Base-by-base conservation (phyloP, 2,113 vertebrate genomes). In the Anolis sagrei region DNA sequence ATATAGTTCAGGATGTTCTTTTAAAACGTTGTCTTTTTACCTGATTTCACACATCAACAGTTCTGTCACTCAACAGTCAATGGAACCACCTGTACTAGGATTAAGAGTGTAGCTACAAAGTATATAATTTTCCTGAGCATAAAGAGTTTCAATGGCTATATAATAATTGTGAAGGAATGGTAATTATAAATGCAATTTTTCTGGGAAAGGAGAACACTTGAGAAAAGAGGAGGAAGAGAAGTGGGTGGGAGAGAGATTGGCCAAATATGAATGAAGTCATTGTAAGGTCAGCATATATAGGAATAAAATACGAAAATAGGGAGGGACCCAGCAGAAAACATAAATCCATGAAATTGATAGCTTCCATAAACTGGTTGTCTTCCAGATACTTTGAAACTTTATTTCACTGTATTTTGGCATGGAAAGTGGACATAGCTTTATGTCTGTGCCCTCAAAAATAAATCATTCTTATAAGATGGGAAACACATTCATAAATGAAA, bases 1-100 rank as follows among this genome's bases (percentile, higher is more conserved):
- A 68, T 77, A 84, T 34, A 89, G 90, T 79, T 25, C 18, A 51
- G n/a, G 82, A 88, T 61, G 16, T 29, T 49, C 27, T 32, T 87
- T 88, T 76, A 1, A 93, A 78, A 83, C 82, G 85, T 34, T 27
- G 7, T 54, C 48, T 82, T 36, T 21, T 48, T 68, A 77, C 48
- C 84, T 34, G 76, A 83, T 88, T 92, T 91, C 72, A 79, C 62
- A 77, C 0, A 25, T 27, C n/a, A 27, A 34, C 23, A 74, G 32
- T 27, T 66, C 25, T 2, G 2, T 7, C 14, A 19, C 21, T 34
- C 19, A 36, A 7, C 36, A 34, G 44, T 5, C 44, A n/a, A 27
- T 16, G 49, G 49, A 58, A 25, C 11, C 7, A 29, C 62, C n/a
- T 74, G 36, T 44, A 44, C 39, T 44, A 44, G 2, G n/a, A 61